Conservation (phyloP, 2,113 vertebrate species). For the Siniperca chuatsi region DNA sequence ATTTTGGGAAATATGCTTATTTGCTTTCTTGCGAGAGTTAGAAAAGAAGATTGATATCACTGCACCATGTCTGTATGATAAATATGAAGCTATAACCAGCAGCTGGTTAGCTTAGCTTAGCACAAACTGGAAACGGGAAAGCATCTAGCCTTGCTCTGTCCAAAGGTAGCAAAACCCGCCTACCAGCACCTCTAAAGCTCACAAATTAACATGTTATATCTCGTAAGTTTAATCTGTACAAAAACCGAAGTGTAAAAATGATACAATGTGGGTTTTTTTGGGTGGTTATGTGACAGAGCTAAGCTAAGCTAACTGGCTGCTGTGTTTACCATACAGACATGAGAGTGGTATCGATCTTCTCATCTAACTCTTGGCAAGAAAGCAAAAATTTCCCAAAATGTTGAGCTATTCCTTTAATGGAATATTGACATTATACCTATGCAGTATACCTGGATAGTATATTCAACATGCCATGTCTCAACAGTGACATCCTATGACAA, state of each 20-base stretch:
- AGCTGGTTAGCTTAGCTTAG: background rate
- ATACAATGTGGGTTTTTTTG: background rate
- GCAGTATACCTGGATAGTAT: slow-evolving; percentile 2
- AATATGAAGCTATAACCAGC: background rate
- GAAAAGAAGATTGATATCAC: too few relatives aligned
- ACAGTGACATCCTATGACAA: slow-evolving; percentile 6
- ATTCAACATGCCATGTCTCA: slow-evolving; percentile 15
- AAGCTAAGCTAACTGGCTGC: background rate
- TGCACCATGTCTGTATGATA: too few relatives aligned
- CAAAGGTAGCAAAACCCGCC: background rate
- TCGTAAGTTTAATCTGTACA: background rate
- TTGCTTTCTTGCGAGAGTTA: background rate
- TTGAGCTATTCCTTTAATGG: background rate
- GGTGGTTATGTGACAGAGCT: background rate
- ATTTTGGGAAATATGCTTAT: background rate
- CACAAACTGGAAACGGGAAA: background rate
- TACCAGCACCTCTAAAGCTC: background rate
- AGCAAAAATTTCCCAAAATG: too few relatives aligned
- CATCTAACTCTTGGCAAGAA: too few relatives aligned
- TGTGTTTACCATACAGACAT: too few relatives aligned
- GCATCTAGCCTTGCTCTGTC: background rate
- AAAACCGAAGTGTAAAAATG: background rate
- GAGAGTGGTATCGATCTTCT: too few relatives aligned
- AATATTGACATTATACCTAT: slow-evolving; percentile 8
- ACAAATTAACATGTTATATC: background rate